These are phyloP conservation scores for Formica aserva DNA, from an alignment of 2,888 invertebrate species.

Conservation along the genomic window DNA sequence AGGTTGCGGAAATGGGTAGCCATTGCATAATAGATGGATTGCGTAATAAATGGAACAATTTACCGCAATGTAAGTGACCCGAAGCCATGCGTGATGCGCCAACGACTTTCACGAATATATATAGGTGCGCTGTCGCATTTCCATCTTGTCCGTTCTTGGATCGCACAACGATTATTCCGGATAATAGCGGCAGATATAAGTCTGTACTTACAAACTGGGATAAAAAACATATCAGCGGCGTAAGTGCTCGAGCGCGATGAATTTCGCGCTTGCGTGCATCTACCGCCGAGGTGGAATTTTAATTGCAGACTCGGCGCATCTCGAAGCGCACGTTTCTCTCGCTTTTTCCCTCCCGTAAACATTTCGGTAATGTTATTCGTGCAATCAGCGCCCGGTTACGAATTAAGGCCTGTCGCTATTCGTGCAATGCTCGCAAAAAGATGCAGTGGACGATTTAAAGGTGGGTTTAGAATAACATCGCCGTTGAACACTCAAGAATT, in stretches of 20 bases:
- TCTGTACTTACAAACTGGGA: conserved; percentile 1
- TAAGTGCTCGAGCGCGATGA: conserved; percentile 5
- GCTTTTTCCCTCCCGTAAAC: conserved; percentile 39
- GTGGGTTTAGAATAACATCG: conserved; percentile 1
- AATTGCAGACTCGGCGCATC: conserved; percentile 25
- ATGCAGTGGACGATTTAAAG: not conserved
- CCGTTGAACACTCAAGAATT: not conserved
- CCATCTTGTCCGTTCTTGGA: conserved; percentile 12
- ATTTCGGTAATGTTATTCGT: conserved; percentile 48
- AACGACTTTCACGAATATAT: not conserved
- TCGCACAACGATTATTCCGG: not conserved
- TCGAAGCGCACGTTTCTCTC: conserved; percentile 15
- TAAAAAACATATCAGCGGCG: conserved; percentile 29
- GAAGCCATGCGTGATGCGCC: conserved; percentile 13
- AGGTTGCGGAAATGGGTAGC: conserved; percentile 31
- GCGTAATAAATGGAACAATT: conserved; percentile 40
- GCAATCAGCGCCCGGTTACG: conserved; percentile 24
- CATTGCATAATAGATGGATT: not conserved
- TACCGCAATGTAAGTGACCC: conserved; percentile 40
- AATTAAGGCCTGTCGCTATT: conserved; percentile 24
- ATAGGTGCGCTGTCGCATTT: conserved; percentile 27
- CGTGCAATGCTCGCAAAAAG: not conserved
- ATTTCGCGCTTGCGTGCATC: conserved; percentile 34
- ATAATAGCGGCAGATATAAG: conserved; percentile 8
- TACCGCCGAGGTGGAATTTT: conserved; percentile 40